Base-by-base conservation (phyloP, 2,888 invertebrate genomes). In the Tetheella fluctuosa region DNA sequence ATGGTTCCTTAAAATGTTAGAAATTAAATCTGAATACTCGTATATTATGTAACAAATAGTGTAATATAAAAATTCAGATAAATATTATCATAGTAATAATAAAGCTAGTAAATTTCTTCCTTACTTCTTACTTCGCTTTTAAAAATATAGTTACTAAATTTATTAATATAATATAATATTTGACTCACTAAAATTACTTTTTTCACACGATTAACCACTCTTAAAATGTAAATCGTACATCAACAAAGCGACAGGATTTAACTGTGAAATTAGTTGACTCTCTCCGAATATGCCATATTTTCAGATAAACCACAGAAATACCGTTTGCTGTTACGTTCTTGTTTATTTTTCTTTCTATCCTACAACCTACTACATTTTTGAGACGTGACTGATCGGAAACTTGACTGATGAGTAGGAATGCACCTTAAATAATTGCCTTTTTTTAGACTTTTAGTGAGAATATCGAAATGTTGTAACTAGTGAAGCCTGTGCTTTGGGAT, bases 261-360 rank as follows among this genome's bases (percentile, higher is more conserved):
- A 77, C 79, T 76, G 74, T 76, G 74, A 79, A 83, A 85, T 84
- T 84, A 81, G 79, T 60, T 58, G 63, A 67, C 52, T 67, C 59
- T 48, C 48, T 48, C 10, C 10, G 48, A 48, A 20, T 7, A 48
- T 48, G 17, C 48, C 20, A 20, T 20, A 48, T 48, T 48, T 48
- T 48, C 17, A 48, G 20, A 48, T 48, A 48, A 48, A 48, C 20
- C n/a, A 48, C 20, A 48, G 20, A 20, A 8, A 48, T 10, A 10
- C 17, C 48, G 0, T 48, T 48, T 20, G 48, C 7, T 48, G n/a
- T n/a, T 20, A 2, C 48, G n/a, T 48, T 48, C 7, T 48, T 20
- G 17, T 48, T 48, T 48, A 48, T 8, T 2, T 20, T 7, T 10
- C 20, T 48, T 48, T 20, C 2, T 7, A 20, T 20, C 15, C 17